Percentiles rank a stretch among this genome's conserved stretches.
Evolutionary conservation across 2,797 vertebrate genomes (phyloP).

Genomic region (Gadopsis marmoratus): DNA sequence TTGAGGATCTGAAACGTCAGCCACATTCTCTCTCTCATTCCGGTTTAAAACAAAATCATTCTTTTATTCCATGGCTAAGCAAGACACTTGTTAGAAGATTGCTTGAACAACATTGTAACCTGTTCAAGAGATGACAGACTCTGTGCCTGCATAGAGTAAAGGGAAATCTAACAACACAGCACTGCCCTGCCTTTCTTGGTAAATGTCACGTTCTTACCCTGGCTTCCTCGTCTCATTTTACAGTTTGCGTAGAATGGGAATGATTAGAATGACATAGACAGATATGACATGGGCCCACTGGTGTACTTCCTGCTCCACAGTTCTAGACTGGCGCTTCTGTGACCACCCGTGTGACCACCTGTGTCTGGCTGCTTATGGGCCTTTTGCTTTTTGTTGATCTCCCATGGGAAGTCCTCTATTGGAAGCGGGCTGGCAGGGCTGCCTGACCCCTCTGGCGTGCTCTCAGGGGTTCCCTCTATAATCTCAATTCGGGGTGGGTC

Average conservation of each 20-base stretch:
- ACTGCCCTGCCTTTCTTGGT: slow-evolving; percentile 61
- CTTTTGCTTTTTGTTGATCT: slow-evolving; percentile 84
- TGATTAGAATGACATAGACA: slow-evolving; percentile 89
- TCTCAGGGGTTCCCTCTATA: slow-evolving; percentile 83
- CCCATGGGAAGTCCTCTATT: slow-evolving; percentile 85
- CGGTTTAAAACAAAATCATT: slow-evolving; percentile 55
- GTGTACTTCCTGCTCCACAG: slow-evolving; percentile 90
- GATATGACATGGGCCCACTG: slow-evolving; percentile 89
- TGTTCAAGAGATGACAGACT: slow-evolving; percentile 79
- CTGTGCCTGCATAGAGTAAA: slow-evolving; percentile 85
- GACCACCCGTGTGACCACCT: slow-evolving; percentile 82
- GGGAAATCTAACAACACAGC: slow-evolving; percentile 76
- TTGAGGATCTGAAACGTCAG: slow-evolving; percentile 78
- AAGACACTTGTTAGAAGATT: slow-evolving; percentile 76
- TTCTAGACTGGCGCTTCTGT: slow-evolving; percentile 88
- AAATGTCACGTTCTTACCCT: slow-evolving; percentile 57
- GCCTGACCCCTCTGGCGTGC: slow-evolving; percentile 84
- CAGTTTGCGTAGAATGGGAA: slow-evolving; percentile 66
- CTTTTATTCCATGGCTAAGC: slow-evolving; percentile 72
- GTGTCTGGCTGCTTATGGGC: slow-evolving; percentile 74
- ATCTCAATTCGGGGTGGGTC: slow-evolving; percentile 86
- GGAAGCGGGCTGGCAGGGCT: slow-evolving; percentile 86
- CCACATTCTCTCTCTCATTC: slow-evolving; percentile 71
- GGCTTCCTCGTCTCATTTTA: slow-evolving; percentile 63
- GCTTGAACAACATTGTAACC: slow-evolving; percentile 71